Base-by-base conservation (phyloP, 2,888 invertebrate species). In the Globia sparganii region DNA sequence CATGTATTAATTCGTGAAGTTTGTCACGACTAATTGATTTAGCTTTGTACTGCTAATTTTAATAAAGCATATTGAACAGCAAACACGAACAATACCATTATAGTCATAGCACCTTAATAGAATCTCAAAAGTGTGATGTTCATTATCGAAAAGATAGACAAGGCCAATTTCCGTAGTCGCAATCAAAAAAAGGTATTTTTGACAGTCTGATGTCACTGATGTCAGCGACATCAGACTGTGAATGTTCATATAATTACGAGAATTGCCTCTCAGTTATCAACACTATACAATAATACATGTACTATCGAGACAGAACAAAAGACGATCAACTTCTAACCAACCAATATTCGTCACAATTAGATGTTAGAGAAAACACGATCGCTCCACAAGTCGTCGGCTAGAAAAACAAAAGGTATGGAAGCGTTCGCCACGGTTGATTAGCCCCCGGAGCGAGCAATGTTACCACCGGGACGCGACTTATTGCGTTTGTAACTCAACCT, bases 371-470 rank as follows among this genome's bases (percentile, higher is more conserved):
- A 79, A 82, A 78, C 46, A 43, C 72, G 83, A 76, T 58, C 61
- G 61, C 34, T 73, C 64, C 72, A 70, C 78, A 73, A 82, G 80
- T 80, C 72, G 88, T 89, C 90, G 90, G 88, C 84, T 84, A 79
- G 77, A 88, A 89, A 90, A 91, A 91, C 91, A 91, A 91, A 91
- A 91, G 91, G 87, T 87, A 86, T 87, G 88, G 90, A 87, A 87
- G 85, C 80, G 87, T 88, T 86, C 83, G 83, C 88, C 79, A 84
- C 89, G 89, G 88, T 89, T 92, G 91, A 92, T 91, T 91, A 91
- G 90, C 88, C 91, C 92, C 91, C 80, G 88, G 86, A 91, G 92
- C 92, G 86, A 89, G 81, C 90, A 85, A 88, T 87, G 86, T 90
- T 89, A 83, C 80, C 83, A 84, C 81, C 66, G 80, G 80, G 81